These are phyloP conservation scores for Nyleta sp. DNA, from an alignment of 2,888 invertebrate species.

Conservation along the genomic window DNA sequence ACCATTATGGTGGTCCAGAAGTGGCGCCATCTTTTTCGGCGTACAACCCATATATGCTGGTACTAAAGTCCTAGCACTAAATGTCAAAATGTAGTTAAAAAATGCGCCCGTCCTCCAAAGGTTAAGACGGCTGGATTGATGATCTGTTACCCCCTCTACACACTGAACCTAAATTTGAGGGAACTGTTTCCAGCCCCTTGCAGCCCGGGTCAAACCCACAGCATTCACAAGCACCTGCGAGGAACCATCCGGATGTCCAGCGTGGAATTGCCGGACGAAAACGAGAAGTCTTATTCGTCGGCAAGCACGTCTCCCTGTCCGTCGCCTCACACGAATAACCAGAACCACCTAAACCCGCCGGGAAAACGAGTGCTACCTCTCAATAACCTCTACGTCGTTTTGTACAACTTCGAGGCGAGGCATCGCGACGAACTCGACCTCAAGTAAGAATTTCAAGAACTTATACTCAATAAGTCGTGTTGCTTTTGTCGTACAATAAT, in stretches of 20 bases:
- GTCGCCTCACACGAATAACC: slow-evolving; percentile 86
- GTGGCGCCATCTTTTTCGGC: too few relatives aligned
- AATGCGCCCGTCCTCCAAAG: too few relatives aligned
- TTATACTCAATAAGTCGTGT: too few relatives aligned
- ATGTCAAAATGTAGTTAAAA: too few relatives aligned
- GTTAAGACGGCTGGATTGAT: too few relatives aligned
- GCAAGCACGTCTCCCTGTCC: slow-evolving; percentile 97
- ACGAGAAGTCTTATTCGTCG: slow-evolving; percentile 94
- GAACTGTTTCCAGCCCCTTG: slow-evolving; percentile 85
- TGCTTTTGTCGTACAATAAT: too few relatives aligned
- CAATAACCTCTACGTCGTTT: slow-evolving; percentile 95
- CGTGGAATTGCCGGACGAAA: slow-evolving; percentile 95
- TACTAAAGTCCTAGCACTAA: too few relatives aligned
- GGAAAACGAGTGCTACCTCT: slow-evolving; percentile 86
- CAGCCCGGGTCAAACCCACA: slow-evolving; percentile 90
- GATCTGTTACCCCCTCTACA: too few relatives aligned
- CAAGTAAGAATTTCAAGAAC: slow-evolving; percentile 87
- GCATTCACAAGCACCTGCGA: slow-evolving; percentile 86
- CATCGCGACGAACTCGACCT: slow-evolving; percentile 97
- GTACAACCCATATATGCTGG: too few relatives aligned
- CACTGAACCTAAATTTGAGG: too few relatives aligned
- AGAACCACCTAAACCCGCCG: slow-evolving; percentile 77
- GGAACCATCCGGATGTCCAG: slow-evolving; percentile 96
- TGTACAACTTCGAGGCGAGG: slow-evolving; percentile 97
- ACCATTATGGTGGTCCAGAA: too few relatives aligned